Conservation (phyloP, 2,797 vertebrate species). For the Acipenser ruthenus region DNA sequence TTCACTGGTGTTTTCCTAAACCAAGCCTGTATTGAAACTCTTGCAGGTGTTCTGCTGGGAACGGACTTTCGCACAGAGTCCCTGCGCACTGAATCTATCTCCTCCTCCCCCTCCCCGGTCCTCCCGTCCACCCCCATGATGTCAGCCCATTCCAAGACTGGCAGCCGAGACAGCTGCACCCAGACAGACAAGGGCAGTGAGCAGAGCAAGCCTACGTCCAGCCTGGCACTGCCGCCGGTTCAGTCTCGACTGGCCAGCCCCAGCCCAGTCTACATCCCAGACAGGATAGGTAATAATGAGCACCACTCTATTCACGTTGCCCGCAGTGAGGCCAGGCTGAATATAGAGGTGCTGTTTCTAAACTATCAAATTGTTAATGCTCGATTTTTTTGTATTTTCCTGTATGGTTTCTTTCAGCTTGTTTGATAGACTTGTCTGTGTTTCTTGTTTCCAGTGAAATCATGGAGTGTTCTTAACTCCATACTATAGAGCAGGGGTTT, state of each 20-base stretch:
- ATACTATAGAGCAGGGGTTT: too few relatives aligned
- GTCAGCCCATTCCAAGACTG: constrained; percentile 83
- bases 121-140: constrained; percentile 75
- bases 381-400: too few relatives aligned
- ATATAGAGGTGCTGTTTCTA: too few relatives aligned
- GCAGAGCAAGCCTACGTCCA: constrained; percentile 63
- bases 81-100: constrained; percentile 77
- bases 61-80: constrained; percentile 79
- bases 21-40: neutral
- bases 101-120: constrained; percentile 87
- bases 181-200: constrained; percentile 85
- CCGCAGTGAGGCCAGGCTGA: too few relatives aligned
- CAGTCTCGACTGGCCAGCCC: constrained; percentile 59
- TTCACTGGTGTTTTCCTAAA: neutral
- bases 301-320: neutral
- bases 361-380: too few relatives aligned
- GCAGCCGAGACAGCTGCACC: constrained; percentile 93
- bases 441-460: too few relatives aligned
- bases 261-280: constrained; percentile 69
- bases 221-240: constrained; percentile 38
- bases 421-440: too few relatives aligned
- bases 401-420: too few relatives aligned
- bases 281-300: constrained; percentile 72
- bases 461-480: too few relatives aligned
- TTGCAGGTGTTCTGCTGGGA: constrained; percentile 79